Evolutionary conservation across 2,113 vertebrate species (phyloP).

Genomic region (Macrotis lagotis): DNA sequence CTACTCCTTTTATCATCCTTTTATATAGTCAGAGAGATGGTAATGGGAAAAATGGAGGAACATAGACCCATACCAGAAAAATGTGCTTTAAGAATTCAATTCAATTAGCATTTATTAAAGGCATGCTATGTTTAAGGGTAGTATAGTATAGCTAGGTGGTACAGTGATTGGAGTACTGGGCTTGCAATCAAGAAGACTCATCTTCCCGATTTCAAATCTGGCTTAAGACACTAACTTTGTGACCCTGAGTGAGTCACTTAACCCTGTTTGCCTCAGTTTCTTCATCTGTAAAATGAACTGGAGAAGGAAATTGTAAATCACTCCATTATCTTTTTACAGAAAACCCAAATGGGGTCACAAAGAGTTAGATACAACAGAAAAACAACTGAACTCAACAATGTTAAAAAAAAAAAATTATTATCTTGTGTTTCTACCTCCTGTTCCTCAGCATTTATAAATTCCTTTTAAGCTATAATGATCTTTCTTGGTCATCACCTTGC

Average conservation of each 20-base stretch:
- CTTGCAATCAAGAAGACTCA: no score
- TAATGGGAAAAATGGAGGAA: neutral
- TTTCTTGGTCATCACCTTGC: neutral
- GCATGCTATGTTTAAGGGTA: neutral
- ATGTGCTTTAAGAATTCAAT: neutral
- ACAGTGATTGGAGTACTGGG: no score
- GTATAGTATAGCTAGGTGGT: no score
- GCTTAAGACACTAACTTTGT: neutral
- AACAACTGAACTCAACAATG: neutral
- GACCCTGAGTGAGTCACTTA: neutral
- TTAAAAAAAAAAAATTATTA: neutral
- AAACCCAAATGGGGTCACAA: neutral
- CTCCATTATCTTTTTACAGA: neutral
- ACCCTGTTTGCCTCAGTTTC: neutral
- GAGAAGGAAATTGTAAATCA: neutral
- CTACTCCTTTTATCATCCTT: neutral
- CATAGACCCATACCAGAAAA: neutral
- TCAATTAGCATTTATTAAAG: neutral
- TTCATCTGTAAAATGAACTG: neutral
- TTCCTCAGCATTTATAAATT: neutral
- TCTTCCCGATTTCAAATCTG: neutral
- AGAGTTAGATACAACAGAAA: neutral
- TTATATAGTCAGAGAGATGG: neutral
- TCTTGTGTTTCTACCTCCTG: neutral
- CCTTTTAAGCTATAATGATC: neutral